Percentiles rank a stretch among this genome's conserved stretches.
Conservation (phyloP, 2,888 invertebrate species). For the Silvanus unidentatus region DNA sequence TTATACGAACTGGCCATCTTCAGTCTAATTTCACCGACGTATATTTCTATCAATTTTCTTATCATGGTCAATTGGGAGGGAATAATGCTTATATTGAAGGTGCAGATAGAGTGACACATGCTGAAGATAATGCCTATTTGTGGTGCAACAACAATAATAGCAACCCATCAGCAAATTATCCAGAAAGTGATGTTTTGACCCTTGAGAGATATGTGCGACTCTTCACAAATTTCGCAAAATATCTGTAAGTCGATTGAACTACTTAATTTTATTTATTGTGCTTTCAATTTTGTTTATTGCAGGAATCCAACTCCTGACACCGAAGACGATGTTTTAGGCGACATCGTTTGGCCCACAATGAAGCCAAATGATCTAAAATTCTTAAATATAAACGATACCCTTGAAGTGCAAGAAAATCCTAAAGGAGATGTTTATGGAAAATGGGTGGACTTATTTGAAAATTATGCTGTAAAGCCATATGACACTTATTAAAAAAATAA, state of each 20-base stretch:
- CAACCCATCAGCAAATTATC: conserved; percentile 14
- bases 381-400: conserved; percentile 18
- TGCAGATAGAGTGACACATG: conserved; percentile 22
- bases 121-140: conserved; percentile 20
- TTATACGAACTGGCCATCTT: conserved; percentile 24
- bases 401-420: conserved; percentile 14
- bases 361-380: conserved; percentile 13
- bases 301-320: conserved; percentile 36
- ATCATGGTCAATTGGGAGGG: conserved; percentile 12
- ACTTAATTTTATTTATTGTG: conserved; percentile 1
- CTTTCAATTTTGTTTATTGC: conserved; percentile 9
- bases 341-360: conserved; percentile 19
- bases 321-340: conserved; percentile 11
- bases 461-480: conserved; percentile 13
- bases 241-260: conserved; percentile 40
- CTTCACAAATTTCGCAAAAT: conserved; percentile 58
- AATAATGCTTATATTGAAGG: conserved; percentile 8
- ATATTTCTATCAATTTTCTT: conserved; percentile 26
- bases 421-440: conserved; percentile 11
- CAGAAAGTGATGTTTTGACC: conserved; percentile 7
- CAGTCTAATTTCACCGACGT: conserved; percentile 21
- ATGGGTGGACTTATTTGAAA: conserved; percentile 18
- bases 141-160: conserved; percentile 18
- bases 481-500: conserved; percentile 10
- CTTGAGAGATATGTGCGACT: conserved; percentile 5